phyloP scores from a whole-genome alignment of 1,140 invertebrate species.

The Heterodera carotae region DNA sequence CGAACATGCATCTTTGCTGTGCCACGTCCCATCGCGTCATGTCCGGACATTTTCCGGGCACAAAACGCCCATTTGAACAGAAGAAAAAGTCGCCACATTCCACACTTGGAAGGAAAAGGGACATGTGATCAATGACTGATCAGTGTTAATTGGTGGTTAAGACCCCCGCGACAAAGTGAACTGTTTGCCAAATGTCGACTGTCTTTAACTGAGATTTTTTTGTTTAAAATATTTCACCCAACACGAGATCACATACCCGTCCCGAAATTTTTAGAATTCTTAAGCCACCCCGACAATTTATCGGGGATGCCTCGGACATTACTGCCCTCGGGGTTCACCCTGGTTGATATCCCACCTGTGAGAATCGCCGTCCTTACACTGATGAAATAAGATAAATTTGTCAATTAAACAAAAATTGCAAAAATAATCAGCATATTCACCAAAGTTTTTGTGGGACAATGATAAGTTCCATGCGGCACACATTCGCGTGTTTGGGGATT shows the following conservation, averaged over 20 bases:
- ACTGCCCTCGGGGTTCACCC: too few relatives aligned
- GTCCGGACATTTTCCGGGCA: constrained; percentile 29
- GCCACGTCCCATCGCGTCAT: constrained; percentile 26
- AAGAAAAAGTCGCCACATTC: constrained; percentile 33
- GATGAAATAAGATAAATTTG: constrained; percentile 3
- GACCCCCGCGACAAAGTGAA: too few relatives aligned
- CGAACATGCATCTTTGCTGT: constrained; percentile 21
- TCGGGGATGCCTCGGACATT: too few relatives aligned
- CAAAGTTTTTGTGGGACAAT: constrained; percentile 24
- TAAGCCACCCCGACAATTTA: too few relatives aligned
- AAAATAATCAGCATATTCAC: background rate
- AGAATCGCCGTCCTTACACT: constrained; percentile 33
- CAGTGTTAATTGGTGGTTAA: too few relatives aligned
- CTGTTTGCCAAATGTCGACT: too few relatives aligned
- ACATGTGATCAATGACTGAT: too few relatives aligned
- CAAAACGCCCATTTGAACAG: constrained; percentile 20
- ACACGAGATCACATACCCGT: too few relatives aligned
- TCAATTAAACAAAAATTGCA: background rate
- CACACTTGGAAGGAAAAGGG: background rate
- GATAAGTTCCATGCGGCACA: constrained; percentile 11
- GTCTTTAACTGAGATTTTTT: too few relatives aligned
- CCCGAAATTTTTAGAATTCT: too few relatives aligned
- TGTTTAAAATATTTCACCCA: too few relatives aligned
- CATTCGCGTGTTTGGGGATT: constrained; percentile 21
- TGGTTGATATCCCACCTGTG: too few relatives aligned